These are phyloP conservation scores for Petrocephalus microphthalmus DNA, from an alignment of 2,113 vertebrate species.

Conservation along the genomic window DNA sequence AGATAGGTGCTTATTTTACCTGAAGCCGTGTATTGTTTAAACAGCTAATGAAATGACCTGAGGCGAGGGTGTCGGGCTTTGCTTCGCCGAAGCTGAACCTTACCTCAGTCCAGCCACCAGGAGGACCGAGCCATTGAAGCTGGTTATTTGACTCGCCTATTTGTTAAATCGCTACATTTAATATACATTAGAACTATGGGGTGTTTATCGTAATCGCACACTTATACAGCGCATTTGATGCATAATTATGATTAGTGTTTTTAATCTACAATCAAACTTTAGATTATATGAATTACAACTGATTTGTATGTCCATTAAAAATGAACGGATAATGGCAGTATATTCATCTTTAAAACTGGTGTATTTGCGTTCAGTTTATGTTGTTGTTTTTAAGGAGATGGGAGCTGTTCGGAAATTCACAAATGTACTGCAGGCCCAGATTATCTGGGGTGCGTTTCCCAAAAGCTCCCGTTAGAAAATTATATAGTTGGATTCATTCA, in stretches of 20 bases:
- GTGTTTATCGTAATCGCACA: not conserved
- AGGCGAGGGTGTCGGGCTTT: not conserved
- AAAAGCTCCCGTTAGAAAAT: no score
- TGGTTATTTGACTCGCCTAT: not conserved
- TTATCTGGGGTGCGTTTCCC: not conserved
- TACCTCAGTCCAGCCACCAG: not conserved
- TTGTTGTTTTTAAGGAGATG: not conserved
- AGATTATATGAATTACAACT: not conserved
- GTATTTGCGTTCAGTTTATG: not conserved
- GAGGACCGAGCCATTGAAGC: not conserved
- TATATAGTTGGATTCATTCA: no score
- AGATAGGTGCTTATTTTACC: conserved; percentile 16
- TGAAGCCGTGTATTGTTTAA: not conserved
- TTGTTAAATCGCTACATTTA: not conserved
- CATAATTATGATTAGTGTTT: not conserved
- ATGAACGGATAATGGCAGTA: not conserved
- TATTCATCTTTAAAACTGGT: not conserved
- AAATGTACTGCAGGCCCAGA: not conserved
- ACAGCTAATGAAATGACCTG: not conserved
- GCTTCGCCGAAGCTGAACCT: not conserved
- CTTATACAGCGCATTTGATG: not conserved
- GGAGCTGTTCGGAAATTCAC: not conserved
- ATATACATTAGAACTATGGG: not conserved
- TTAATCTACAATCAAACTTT: not conserved
- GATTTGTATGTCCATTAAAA: not conserved